A percentile compares a stretch with the other conserved stretches of the same genome.
These are phyloP conservation scores for Xylophagus ater DNA, from an alignment of 2,888 invertebrate species.

Conservation along the genomic window DNA sequence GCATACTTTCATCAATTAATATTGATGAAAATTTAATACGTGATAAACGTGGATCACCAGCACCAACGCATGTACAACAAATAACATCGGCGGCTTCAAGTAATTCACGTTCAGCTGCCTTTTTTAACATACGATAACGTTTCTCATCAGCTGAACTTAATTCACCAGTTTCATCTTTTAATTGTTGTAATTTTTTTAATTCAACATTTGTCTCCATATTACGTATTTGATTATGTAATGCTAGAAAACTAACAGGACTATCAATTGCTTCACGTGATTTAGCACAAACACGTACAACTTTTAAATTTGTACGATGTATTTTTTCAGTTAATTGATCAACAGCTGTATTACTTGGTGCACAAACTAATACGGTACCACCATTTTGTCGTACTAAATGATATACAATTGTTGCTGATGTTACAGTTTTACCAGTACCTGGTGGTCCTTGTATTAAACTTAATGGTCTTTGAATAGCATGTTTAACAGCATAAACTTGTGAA, in stretches of 20 bases:
- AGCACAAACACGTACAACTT: slow-evolving; percentile 87
- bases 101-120: slow-evolving; percentile 80
- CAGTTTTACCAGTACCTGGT: slow-evolving; percentile 92
- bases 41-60: slow-evolving; percentile 89
- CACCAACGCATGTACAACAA: slow-evolving; percentile 97
- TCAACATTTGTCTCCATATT: slow-evolving; percentile 90
- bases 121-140: slow-evolving; percentile 79
- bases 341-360: slow-evolving; percentile 98
- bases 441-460: slow-evolving; percentile 95
- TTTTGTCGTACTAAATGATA: slow-evolving; percentile 94
- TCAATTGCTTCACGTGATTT: slow-evolving; percentile 97
- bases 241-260: slow-evolving; percentile 91
- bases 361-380: slow-evolving; percentile 90
- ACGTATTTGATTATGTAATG: slow-evolving; percentile 93
- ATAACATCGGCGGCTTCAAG: slow-evolving; percentile 96
- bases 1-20: slow-evolving; percentile 94
- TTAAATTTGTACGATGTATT: slow-evolving; percentile 93
- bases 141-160: slow-evolving; percentile 92
- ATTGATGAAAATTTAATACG: slow-evolving; percentile 92
- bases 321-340: slow-evolving; percentile 99
- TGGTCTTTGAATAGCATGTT: slow-evolving; percentile 93
- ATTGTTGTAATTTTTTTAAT: slow-evolving; percentile 84
- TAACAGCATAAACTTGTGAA: slow-evolving; percentile 95
- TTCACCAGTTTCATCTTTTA: slow-evolving; percentile 98
- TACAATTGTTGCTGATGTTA: slow-evolving; percentile 97